A percentile compares a stretch with the other conserved stretches of the same genome.
phyloP scores from a whole-genome alignment of 2,113 vertebrate genomes.

The Prunella himalayana region DNA sequence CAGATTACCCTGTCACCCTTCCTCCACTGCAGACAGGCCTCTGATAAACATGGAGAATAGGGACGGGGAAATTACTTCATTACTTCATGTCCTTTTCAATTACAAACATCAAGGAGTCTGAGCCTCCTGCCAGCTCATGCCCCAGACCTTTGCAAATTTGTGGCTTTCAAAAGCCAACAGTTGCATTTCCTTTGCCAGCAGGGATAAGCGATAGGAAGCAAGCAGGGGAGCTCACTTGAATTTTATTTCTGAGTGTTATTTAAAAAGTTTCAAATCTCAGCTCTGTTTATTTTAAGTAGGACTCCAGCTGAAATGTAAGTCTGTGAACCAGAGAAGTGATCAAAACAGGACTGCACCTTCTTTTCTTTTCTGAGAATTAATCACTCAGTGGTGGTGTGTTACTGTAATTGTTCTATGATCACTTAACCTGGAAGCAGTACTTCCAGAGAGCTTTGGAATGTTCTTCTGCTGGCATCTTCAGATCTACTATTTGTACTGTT shows the following conservation, averaged over 20 bases:
- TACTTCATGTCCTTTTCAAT: conserved; percentile 79
- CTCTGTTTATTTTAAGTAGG: conserved; percentile 38
- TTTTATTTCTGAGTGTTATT: conserved; percentile 30
- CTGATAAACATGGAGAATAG: conserved; percentile 77
- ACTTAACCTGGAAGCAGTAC: not conserved
- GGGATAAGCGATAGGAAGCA: conserved; percentile 25
- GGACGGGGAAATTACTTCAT: conserved; percentile 83
- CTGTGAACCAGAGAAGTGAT: conserved; percentile 21
- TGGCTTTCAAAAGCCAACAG: conserved; percentile 65
- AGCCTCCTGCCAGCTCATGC: conserved; percentile 59
- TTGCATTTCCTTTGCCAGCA: conserved; percentile 48
- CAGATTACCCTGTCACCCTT: conserved; percentile 76
- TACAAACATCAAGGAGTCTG: conserved; percentile 66
- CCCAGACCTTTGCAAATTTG: conserved; percentile 52
- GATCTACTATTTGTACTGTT: not conserved
- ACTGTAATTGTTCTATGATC: conserved; percentile 25
- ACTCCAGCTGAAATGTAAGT: conserved; percentile 20
- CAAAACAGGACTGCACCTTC: conserved; percentile 9
- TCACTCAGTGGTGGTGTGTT: not conserved
- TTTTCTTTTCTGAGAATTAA: conserved; percentile 14
- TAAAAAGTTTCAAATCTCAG: conserved; percentile 29
- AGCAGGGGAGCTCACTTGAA: not conserved
- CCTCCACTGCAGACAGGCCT: conserved; percentile 69
- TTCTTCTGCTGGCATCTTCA: conserved; percentile 4
- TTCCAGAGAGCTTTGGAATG: conserved; percentile 10